Percentiles rank a stretch among this genome's conserved stretches.
Evolutionary conservation across 2,888 invertebrate species (phyloP).

Genomic region (Cyclophora punctaria): DNA sequence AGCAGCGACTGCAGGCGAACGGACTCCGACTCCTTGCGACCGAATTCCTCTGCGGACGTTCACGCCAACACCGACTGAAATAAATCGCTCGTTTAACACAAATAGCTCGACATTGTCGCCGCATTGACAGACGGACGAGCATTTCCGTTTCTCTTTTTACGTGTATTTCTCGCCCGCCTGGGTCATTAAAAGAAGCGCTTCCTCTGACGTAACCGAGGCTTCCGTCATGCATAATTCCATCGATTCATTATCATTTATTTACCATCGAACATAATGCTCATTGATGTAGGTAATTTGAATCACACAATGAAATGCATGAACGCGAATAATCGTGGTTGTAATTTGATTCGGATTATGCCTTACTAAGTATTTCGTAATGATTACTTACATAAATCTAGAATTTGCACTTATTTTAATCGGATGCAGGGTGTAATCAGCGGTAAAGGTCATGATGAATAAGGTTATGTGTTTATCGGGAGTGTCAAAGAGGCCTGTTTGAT

Average conservation of each 20-base stretch:
- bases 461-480: slow-evolving; percentile 14
- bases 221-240: slow-evolving; percentile 41
- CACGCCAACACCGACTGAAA: slow-evolving; percentile 71
- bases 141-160: slow-evolving; percentile 68
- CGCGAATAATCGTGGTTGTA: slow-evolving; percentile 17
- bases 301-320: no score
- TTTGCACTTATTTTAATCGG: slow-evolving; percentile 2
- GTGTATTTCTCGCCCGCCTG: slow-evolving; percentile 25
- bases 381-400: slow-evolving; percentile 8
- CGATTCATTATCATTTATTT: slow-evolving; percentile 30
- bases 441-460: slow-evolving; percentile 17
- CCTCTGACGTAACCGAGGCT: slow-evolving; percentile 49
- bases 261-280: slow-evolving; percentile 11
- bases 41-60: slow-evolving; percentile 70
- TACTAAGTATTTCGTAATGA: slow-evolving; percentile 11
- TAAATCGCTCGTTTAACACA: slow-evolving; percentile 72
- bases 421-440: no score
- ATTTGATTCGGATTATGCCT: slow-evolving; percentile 27
- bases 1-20: slow-evolving; percentile 45
- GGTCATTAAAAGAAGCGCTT: slow-evolving; percentile 36
- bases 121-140: slow-evolving; percentile 65
- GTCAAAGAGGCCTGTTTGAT: slow-evolving; percentile 19
- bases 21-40: slow-evolving; percentile 67
- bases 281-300: slow-evolving; percentile 2
- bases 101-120: slow-evolving; percentile 70